Base-by-base conservation (phyloP, 2,113 vertebrate genomes). In the Seriola dumerili region DNA sequence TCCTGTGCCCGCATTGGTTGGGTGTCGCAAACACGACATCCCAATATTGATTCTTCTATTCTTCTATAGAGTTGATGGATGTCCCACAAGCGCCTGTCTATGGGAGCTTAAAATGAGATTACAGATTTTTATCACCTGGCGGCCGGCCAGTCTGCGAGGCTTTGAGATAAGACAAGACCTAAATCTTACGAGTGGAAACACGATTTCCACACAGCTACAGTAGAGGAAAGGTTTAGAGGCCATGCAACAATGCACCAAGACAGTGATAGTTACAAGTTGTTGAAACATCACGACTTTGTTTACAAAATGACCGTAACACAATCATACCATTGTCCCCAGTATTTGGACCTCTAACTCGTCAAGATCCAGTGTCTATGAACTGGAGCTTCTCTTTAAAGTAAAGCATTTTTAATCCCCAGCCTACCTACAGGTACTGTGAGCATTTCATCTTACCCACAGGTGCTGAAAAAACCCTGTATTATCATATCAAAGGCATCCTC, bases 121-220 rank as follows among this genome's bases (percentile, higher is more conserved):
- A 95, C 86, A 84, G 90, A 95, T 94, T 93, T 94, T 89, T 93
- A 91, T 92, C 91, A 90, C 90, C 86, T 90, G 88, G 91, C 88
- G 9, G 44, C 68, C 12, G 38, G 85, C 90, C 87, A 91, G 88
- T 82, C 69, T 82, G 68, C 38, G 14, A 54, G 79, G 81, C 84
- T 86, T 75, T 77, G 69, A 82, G 82, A 89, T 84, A 80, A 90
- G 76, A 90, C 77, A 44, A n/a, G 84, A 83, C 88, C 77, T 89
- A 91, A 92, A 92, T 88, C 91, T 81, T 77, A 80, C 86, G 76
- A 86, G 76, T 77, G 83, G 76, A 90, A 86, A 86, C 90, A 85
- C 29, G 76, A 78, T 78, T 87, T 80, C 54, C 66, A 66, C 71
- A 88, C 71, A 61, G 58, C 65, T 58, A 54, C 54, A 54, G 25